phyloP scores from a whole-genome alignment of 2,797 vertebrate genomes.

The Fringilla coelebs region DNA sequence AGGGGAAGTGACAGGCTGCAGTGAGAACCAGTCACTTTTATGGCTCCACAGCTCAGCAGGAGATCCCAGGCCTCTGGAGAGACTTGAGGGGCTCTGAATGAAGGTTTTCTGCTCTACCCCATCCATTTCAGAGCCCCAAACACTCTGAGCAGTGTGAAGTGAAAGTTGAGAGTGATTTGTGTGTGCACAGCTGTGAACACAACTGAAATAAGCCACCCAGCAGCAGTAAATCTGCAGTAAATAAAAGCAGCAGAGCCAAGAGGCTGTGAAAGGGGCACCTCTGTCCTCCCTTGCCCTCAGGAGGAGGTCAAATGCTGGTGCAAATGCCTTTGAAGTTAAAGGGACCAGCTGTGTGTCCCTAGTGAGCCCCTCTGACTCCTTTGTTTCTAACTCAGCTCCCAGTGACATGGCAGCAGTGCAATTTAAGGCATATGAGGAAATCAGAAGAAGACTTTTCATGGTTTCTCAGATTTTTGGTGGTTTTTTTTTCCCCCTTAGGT shows the following conservation, averaged over 20 bases:
- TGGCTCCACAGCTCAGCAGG: neutral
- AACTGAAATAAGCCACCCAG: neutral
- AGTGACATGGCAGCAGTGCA: neutral
- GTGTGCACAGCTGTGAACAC: neutral
- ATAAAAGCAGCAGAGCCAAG: neutral
- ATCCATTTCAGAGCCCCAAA: neutral
- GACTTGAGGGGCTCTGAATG: neutral
- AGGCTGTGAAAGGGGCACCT: neutral
- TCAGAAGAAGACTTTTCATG: neutral
- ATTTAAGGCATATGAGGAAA: neutral
- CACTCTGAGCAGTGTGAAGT: accelerated
- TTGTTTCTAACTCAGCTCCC: neutral
- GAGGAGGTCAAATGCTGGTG: neutral
- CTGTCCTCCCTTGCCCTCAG: neutral
- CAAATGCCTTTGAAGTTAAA: neutral
- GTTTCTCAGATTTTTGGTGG: neutral
- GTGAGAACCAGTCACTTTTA: neutral
- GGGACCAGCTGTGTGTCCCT: neutral
- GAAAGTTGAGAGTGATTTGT: neutral
- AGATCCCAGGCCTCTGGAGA: neutral
- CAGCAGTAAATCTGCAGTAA: neutral
- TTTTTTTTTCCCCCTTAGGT: neutral
- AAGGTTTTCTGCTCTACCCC: neutral
- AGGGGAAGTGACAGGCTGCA: neutral
- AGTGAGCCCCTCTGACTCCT: neutral